Evolutionary conservation across 2,888 invertebrate species (phyloP).

Genomic region (Fabriciana adippe): DNA sequence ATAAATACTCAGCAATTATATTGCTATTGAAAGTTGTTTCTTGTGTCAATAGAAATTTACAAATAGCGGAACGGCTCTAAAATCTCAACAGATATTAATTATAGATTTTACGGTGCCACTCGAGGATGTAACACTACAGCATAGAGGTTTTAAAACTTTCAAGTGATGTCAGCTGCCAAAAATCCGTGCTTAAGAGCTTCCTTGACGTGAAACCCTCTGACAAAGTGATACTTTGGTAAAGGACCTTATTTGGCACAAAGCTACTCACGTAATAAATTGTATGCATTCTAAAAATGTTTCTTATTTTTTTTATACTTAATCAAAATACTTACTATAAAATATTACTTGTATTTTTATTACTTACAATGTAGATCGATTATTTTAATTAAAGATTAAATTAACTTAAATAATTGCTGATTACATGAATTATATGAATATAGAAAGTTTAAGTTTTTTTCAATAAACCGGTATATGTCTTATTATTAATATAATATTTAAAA

Average conservation of each 20-base stretch:
- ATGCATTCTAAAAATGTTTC: not conserved
- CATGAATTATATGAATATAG: no score
- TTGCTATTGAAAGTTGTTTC: slow-evolving; percentile 31
- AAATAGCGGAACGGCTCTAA: slow-evolving; percentile 30
- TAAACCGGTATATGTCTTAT: no score
- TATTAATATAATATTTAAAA: no score
- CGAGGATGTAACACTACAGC: slow-evolving; percentile 36
- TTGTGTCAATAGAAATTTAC: slow-evolving; percentile 35
- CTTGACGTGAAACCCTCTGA: slow-evolving; percentile 46
- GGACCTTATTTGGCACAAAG: slow-evolving; percentile 41
- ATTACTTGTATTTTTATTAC: not conserved
- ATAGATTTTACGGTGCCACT: slow-evolving; percentile 41
- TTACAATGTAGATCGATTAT: no score
- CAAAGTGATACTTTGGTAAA: slow-evolving; percentile 46
- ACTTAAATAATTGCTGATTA: no score
- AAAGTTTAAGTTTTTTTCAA: no score
- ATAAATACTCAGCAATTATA: slow-evolving; percentile 24
- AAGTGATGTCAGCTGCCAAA: slow-evolving; percentile 47
- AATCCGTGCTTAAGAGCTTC: slow-evolving; percentile 59
- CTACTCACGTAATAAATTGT: slow-evolving; percentile 13
- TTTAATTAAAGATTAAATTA: no score
- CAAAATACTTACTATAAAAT: not conserved
- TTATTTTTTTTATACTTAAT: not conserved
- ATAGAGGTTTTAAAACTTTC: slow-evolving; percentile 34
- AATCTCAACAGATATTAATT: slow-evolving; percentile 33